Evolutionary conservation across 2,888 invertebrate genomes (phyloP), one percentile per base, ranked within the genome.

Genomic region (Amiota communis): DNA sequence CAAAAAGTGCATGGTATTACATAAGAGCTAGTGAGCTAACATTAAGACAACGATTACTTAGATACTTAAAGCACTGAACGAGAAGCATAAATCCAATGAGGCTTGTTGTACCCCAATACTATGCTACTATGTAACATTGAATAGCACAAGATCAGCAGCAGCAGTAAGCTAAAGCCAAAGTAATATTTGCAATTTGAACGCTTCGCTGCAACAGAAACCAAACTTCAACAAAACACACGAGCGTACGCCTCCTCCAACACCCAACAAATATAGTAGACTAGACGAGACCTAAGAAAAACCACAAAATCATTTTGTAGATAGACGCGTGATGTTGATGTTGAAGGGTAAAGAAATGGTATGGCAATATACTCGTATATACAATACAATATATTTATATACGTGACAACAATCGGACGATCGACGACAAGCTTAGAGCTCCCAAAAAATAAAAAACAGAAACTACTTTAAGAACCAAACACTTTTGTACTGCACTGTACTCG

Each of bases 1-100:
- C 61, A 71, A 70, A 53, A 49, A 61, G 36, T 11, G 63, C 76
- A 67, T 83, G n/a, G n/a, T n/a, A 82, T 83, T 83, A 83, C 83
- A 84, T 85, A 83, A 83, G 85, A 80, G 23, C 47, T 49, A 9
- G 61, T 77, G 74, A 78, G 77, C 80, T 75, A 80, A 80, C 83
- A 83, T 75, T 74, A 77, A 65, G 49, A 11, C n/a, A n/a, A 68
- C 23, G 20, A n/a, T 11, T 17, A 13, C 73, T 75, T 83, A 83
- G 82, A 84, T 80, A 78, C 77, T 72, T 78, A 84, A 82, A 79
- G 75, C 61, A 49, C 23, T 12, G 20, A 9, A 48, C 15, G 23
- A 23, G 23, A 23, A 2, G 23, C 51, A 71, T 36, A 36, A 36
- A 36, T 23, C 67, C 65, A 72, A 56, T 48, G 65, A 47, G 47